Base-by-base conservation (phyloP, 2,888 invertebrate genomes). In the Drosophila tanythrix region DNA sequence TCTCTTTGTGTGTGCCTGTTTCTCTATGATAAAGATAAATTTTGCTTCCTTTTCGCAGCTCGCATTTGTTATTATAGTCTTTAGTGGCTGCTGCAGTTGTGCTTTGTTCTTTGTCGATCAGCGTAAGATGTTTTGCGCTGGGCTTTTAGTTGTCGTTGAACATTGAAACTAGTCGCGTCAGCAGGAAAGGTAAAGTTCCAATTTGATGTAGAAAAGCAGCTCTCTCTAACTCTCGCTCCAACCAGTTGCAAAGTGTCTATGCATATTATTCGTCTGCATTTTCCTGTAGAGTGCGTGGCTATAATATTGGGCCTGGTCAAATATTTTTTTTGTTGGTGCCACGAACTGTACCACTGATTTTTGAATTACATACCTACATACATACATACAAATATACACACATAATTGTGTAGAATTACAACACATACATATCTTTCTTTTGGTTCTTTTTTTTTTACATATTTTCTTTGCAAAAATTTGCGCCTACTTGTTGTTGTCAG, bases 81-180 rank as follows among this genome's bases (percentile, higher is more conserved):
- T 61, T 50, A 48, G 60, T 21, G 50, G 36, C 46, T 67, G 58
- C 55, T 63, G 50, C 40, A 63, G 60, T 36, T 69, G 11, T 53
- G 52, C 46, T 57, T 61, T 57, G 62, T 64, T 77, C 77, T 79
- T 57, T 73, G 71, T 65, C 78, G 72, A 66, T 81, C 75, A 59
- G 40, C 58, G 55, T 62, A 70, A 70, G 64, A 68, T 64, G 75
- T 70, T 59, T 71, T 59, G 69, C 58, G 63, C 70, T 79, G 66
- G 63, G 56, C 67, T 70, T 79, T 81, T 64, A 83, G 83, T 88
- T 83, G 83, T 58, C 58, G 55, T 71, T 72, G 70, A 81, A 73
- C 85, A 74, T 81, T 84, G 86, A 81, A 69, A 73, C 79, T 83
- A 70, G 84, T 78, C 83, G 88, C 79, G 75, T 81, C 71, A 70